Base-by-base conservation (phyloP, 2,113 vertebrate species). In the Gymnogyps californianus region DNA sequence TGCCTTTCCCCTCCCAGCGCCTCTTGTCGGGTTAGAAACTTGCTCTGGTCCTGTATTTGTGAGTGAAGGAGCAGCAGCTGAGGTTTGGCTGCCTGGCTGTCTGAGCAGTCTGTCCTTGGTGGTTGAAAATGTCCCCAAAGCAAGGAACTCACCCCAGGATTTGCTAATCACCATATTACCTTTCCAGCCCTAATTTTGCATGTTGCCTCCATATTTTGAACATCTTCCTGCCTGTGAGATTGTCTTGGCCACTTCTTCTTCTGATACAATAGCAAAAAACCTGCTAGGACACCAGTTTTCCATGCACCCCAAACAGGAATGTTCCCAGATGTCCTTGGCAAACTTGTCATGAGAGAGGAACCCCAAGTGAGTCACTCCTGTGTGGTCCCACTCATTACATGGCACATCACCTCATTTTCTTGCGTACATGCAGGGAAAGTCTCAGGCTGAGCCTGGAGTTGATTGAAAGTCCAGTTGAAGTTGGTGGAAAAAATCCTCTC, bases 401-500 rank as follows among this genome's bases (percentile, higher is more conserved):
- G 77, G 40, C 87, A 49, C 20, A 7, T 89, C 89, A 72, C 62
- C 46, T 92, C 42, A 36, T 92, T 90, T 86, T 58, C 91, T 88
- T 21, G 49, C 34, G 84, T 65, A 55, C 31, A 36, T 16, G 19
- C 25, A 75, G 64, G 52, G 65, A 83, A 89, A 85, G 42, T 58
- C 84, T 46, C 89, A 19, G 87, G n/a, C 49, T 49, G 93, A 89
- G 76, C 70, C 62, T 89, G 80, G 42, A 93, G 69, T 16, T 91
- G 91, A 93, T 82, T 95, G 87, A 81, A 92, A 96, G 95, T 96
- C 94, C 91, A 80, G 90, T 91, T 69, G 87, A 93, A 80, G 58
- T 40, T 12, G 64, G 38, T 96, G 83, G 87, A 93, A 97, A 96
- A 91, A 94, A 92, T 91, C 78, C 75, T 85, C 32, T 42, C 78